Base-by-base conservation (phyloP, 2,888 invertebrate genomes). In the Taenaris catops region DNA sequence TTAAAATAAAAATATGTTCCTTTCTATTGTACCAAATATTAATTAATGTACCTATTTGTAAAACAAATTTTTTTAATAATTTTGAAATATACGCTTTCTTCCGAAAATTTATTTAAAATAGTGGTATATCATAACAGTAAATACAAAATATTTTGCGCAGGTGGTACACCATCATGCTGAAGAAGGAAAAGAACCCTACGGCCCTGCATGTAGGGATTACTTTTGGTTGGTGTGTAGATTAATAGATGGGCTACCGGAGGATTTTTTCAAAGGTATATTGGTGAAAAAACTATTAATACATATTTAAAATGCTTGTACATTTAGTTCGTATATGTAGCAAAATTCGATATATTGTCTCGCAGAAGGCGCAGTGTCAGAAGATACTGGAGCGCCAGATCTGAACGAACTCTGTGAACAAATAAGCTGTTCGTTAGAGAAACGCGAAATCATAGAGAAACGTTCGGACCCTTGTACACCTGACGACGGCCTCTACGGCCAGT, bases 141-240 rank as follows among this genome's bases (percentile, higher is more conserved):
- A n/a, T n/a, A n/a, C n/a, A n/a, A n/a, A 25, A 18, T 38, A 16
- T 39, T 38, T 14, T 14, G 14, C 48, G 4, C 58, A 89, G 83
- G 88, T 81, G 27, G 79, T 88, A 4, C 91, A 90, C 35, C 89
- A 91, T 25, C 89, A 88, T 14, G 64, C 89, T 0, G 93, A 94
- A 54, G 94, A 94, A 64, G 95, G 95, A n/a, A 96, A 97, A 63
- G 97, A 97, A 62, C 96, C 96, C 0, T 97, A 96, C 63, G 97
- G 97, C 0, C 96, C 97, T 0, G 97, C 97, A 1, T 97, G 97
- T 63, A 87, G 96, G 3, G 97, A 98, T 67, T 98, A 96, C 72
- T 97, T 97, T 71, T 97, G 97, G 96, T 87, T 97, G 2, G 89
- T 96, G 6, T 95, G 96, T 47, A 89, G 96, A 16, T 88, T 97